Base-by-base conservation (phyloP, 30 jellyfish, hydroid and myxozoan species). In the Morbakka virulenta region DNA sequence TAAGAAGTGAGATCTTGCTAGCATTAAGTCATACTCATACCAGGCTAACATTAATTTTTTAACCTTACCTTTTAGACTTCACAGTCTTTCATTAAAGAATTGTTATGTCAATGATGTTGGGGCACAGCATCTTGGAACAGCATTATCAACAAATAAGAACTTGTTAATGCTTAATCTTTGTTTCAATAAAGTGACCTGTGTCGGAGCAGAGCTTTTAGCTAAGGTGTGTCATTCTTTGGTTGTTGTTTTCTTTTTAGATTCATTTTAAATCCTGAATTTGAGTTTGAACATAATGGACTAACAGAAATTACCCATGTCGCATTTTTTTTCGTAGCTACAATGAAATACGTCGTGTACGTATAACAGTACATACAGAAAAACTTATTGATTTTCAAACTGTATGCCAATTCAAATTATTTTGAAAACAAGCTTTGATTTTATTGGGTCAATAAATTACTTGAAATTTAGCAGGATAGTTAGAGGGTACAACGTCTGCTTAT, bases 81-180 rank as follows among this genome's bases (percentile, higher is more conserved):
- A 91, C 50, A 78, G 80, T 63, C 67, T 91, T 34, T 91, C 98
- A 4, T 67, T 91, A 33, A 81, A 77, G 76, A 78, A 68, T 67
- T 91, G 98, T 53, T 64, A 74, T 74, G 87, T 91, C 32, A 81
- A 79, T 30, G 98, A 91, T 62, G 52, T 74, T 34, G 98, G 94
- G 3, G 98, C 98, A 2, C 62, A 62, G 79, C 49, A 72, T 48
- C 62, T 91, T 28, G 90, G 94, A 34, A 64, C 65, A n/a, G 87
- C 96, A 20, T 69, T 91, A 35, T 41, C 25, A 50, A 64, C 66
- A 48, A 91, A 91, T 85, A 83, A 74, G 34, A 77, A 70, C 31
- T 75, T 91, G 67, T 41, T 74, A 1, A 69, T 96, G 0, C 77
- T 91, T 67, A 91, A 91, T 49, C 70, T 91, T 28, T 84, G 96